These are phyloP conservation scores for Trachelus tabidus DNA, from an alignment of 2,888 invertebrate species.

Conservation along the genomic window DNA sequence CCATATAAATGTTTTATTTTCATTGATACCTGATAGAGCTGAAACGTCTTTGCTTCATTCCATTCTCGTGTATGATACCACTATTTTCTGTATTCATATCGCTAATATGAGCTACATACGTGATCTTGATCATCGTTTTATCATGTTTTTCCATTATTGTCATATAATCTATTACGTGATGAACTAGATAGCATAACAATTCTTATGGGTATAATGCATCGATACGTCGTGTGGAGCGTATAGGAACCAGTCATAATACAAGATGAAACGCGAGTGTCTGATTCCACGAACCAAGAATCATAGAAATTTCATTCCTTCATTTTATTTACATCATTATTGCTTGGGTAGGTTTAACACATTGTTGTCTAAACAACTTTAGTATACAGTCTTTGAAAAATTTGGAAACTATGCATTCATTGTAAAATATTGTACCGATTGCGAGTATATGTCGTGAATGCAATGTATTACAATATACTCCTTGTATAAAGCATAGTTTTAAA, in stretches of 20 bases:
- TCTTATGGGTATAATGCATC: background rate
- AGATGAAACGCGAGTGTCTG: background rate
- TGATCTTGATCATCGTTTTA: background rate
- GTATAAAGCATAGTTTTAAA: slow-evolving; percentile 17
- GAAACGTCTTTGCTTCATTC: slow-evolving; percentile 5
- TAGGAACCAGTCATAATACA: background rate
- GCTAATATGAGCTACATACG: background rate
- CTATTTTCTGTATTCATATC: slow-evolving; percentile 26
- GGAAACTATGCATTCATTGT: background rate
- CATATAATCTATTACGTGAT: background rate
- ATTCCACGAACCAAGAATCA: background rate
- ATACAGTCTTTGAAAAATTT: background rate
- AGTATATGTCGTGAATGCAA: background rate
- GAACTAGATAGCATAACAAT: background rate
- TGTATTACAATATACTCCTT: slow-evolving; percentile 20
- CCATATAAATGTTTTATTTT: background rate
- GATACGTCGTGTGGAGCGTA: background rate
- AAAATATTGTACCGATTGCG: background rate
- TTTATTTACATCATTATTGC: slow-evolving; percentile 14
- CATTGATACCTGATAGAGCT: background rate
- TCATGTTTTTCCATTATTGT: background rate
- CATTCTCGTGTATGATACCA: slow-evolving; percentile 23
- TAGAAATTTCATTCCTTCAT: slow-evolving; percentile 19
- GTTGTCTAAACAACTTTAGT: background rate
- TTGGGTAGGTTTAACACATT: slow-evolving; percentile 10